Base-by-base conservation (phyloP, 1,140 invertebrate genomes). In the Cardiocondyla obscurior region DNA sequence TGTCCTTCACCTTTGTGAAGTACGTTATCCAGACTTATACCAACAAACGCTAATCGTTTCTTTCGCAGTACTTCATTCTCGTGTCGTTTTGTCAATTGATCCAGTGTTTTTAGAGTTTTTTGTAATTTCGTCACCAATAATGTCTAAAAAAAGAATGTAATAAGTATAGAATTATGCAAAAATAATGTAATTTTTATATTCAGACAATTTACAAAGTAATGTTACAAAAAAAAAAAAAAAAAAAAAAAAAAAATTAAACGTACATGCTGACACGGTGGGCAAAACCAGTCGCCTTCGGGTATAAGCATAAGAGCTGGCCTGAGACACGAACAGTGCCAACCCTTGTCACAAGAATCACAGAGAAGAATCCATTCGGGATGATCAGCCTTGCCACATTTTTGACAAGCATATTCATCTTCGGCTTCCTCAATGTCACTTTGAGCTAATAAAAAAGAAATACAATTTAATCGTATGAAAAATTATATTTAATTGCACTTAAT, bases 271-370 rank as follows among this genome's bases (percentile, higher is more conserved):
- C 99, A 99, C 0, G 97, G 97, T 57, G 98, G 98, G 93, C 99
- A 99, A 93, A 96, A 98, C 99, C 99, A 99, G 91, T 99, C 97
- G 25, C 98, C 98, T 91, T 99, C 98, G 5, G 99, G 99, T 90
- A 99, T 98, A 1, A 98, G 95, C 93, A 99, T 96, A 7, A 99
- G 94, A 19, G 98, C 96, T 1, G 99, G 98, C 51, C 97, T 96
- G 0, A 99, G 95, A 92, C 99, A 99, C 5, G 97, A 97, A 60
- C 98, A 98, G 94, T 99, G 99, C 96, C 98, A 99, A 25, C 98
- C 98, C 83, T 96, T 96, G 93, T 99, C 98, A 94, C 99, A 99
- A 57, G 96, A 96, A 94, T 99, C 99, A 93, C 99, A 99, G 1
- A 99, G 94, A 69, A 99, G 93, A 89, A 99, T 99, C 98, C 98